Conservation (phyloP, 1,140 invertebrate species). For the Drosophila pseudoananassae region DNA sequence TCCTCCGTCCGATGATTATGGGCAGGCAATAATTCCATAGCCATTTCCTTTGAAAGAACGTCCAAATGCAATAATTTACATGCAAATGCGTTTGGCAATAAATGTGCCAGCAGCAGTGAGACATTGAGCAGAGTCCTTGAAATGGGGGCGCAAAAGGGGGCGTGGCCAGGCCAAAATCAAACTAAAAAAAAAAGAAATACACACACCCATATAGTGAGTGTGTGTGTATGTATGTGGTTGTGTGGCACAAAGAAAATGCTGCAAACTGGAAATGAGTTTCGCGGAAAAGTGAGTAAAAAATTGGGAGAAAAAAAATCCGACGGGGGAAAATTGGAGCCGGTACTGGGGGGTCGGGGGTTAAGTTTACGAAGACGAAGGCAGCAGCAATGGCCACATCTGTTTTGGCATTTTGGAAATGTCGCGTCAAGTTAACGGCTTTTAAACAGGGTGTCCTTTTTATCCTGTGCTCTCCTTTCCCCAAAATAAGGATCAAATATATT, state of each 20-base stretch:
- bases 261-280: slow-evolving; percentile 50
- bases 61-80: slow-evolving; percentile 75
- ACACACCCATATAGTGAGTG: slow-evolving; percentile 5
- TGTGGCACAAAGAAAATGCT: slow-evolving; percentile 24
- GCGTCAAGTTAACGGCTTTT: slow-evolving; percentile 30
- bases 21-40: slow-evolving; percentile 51
- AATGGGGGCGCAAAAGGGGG: not conserved
- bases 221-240: too few species aligned
- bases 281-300: slow-evolving; percentile 25
- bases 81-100: slow-evolving; percentile 75
- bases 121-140: slow-evolving; percentile 14
- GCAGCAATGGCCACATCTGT: slow-evolving; percentile 54
- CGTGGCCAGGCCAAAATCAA: slow-evolving; percentile 34
- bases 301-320: not conserved
- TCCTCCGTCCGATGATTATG: slow-evolving; percentile 31
- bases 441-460: slow-evolving; percentile 17
- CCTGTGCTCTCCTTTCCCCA: not conserved
- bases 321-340: not conserved
- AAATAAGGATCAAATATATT: not conserved
- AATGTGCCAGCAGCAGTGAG: slow-evolving; percentile 67
- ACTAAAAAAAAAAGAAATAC: slow-evolving; percentile 44
- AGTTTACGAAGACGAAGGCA: slow-evolving; percentile 21
- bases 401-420: slow-evolving; percentile 38
- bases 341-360: not conserved
- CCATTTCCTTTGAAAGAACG: slow-evolving; percentile 43